These are phyloP conservation scores for Hydrophis major DNA, from an alignment of 2,797 vertebrate species.

Conservation along the genomic window DNA sequence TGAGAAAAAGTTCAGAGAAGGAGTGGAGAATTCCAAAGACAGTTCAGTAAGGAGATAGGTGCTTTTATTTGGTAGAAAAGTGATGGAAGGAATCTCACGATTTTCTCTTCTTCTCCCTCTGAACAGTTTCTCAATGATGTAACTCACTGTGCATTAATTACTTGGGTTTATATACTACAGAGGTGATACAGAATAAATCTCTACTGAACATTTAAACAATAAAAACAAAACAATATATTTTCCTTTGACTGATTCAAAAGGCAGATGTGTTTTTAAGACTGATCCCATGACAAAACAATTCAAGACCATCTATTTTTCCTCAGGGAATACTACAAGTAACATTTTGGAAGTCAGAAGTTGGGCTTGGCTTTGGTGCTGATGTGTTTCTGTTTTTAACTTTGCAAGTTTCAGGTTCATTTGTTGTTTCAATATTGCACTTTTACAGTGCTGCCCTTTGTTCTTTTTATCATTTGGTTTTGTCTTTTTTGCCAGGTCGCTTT, in stretches of 20 bases:
- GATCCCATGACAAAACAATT: background rate
- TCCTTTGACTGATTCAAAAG: background rate
- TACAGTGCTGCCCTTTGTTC: background rate
- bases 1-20: too few species aligned
- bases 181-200: background rate
- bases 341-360: background rate
- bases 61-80: background rate
- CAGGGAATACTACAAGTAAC: too few species aligned
- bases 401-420: background rate
- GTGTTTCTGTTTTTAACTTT: conserved; percentile 5
- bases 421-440: background rate
- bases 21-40: background rate
- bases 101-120: background rate
- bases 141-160: background rate
- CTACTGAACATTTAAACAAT: background rate
- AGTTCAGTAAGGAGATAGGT: too few species aligned
- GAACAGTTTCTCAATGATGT: background rate
- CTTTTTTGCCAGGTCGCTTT: conserved; percentile 84
- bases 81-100: background rate
- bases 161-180: background rate
- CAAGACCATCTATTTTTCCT: background rate
- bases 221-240: background rate
- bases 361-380: background rate
- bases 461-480: conserved; percentile 18
- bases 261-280: background rate